Conservation (phyloP, 2,888 invertebrate species). For the Spodoptera exigua region DNA sequence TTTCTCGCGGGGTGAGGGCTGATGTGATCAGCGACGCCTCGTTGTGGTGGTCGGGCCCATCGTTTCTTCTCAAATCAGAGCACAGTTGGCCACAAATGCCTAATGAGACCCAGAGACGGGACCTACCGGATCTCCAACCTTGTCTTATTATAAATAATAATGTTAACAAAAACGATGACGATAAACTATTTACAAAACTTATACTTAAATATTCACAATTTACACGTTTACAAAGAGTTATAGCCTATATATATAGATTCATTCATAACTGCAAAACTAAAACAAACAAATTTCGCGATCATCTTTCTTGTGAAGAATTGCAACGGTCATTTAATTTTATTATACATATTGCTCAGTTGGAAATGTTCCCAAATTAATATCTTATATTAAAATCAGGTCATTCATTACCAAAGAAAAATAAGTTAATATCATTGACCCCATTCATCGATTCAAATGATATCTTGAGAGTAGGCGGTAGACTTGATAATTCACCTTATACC, state of each 20-base stretch:
- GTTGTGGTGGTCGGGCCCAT: too few relatives aligned
- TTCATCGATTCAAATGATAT: background rate
- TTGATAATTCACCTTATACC: background rate
- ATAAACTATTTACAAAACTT: too few relatives aligned
- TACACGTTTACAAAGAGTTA: too few relatives aligned
- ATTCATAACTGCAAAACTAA: constrained; percentile 1
- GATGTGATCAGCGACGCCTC: too few relatives aligned
- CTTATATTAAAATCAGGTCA: background rate
- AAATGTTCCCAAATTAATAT: constrained; percentile 3
- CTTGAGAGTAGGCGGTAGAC: constrained; percentile 4
- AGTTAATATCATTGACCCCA: background rate
- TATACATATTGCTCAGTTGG: background rate
- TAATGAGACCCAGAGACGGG: too few relatives aligned
- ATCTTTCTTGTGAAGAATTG: background rate
- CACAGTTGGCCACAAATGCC: too few relatives aligned
- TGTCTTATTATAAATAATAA: too few relatives aligned
- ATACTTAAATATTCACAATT: too few relatives aligned
- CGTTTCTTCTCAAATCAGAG: too few relatives aligned
- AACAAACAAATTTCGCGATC: background rate
- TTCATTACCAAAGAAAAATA: background rate
- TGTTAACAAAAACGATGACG: too few relatives aligned
- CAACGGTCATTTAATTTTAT: constrained; percentile 2
- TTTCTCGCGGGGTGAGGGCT: too few relatives aligned
- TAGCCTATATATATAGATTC: constrained; percentile 7
- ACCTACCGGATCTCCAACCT: too few relatives aligned